phyloP scores from a whole-genome alignment of 2,888 invertebrate species.

The Phoenoteleia sp. region DNA sequence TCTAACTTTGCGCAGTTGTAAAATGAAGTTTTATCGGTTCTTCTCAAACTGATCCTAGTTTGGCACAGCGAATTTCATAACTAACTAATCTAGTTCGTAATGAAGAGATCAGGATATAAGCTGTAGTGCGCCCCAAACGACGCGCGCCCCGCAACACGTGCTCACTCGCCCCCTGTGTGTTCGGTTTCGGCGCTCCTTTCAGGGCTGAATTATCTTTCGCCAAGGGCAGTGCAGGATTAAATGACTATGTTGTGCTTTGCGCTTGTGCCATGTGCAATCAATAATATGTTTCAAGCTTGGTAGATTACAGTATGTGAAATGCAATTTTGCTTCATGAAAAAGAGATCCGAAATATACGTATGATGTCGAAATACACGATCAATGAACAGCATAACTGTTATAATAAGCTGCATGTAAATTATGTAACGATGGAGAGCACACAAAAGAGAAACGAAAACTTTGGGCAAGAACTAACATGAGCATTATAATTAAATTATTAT shows the following conservation, averaged over 20 bases:
- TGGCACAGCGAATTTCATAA: constrained; percentile 82
- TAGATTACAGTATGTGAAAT: constrained; percentile 68
- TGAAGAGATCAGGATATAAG: constrained; percentile 82
- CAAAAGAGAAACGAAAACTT: too few relatives aligned
- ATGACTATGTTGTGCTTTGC: constrained; percentile 70
- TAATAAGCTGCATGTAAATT: constrained; percentile 52
- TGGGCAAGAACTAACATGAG: too few relatives aligned
- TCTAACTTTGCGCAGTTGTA: not conserved
- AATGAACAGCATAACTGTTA: constrained; percentile 42
- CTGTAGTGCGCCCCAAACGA: constrained; percentile 65
- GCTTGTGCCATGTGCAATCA: constrained; percentile 71
- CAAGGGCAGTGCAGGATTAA: constrained; percentile 71
- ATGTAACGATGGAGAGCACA: not conserved
- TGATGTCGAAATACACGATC: constrained; percentile 52
- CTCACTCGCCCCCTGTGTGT: constrained; percentile 57
- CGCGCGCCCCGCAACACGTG: constrained; percentile 67
- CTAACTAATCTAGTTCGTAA: constrained; percentile 84
- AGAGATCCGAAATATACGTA: constrained; percentile 64
- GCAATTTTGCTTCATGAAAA: constrained; percentile 65
- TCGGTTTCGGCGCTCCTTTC: constrained; percentile 69
- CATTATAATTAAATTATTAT: not conserved
- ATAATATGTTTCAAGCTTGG: constrained; percentile 67
- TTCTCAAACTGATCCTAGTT: constrained; percentile 63
- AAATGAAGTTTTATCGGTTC: constrained; percentile 61
- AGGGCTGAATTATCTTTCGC: constrained; percentile 69